phyloP scores from a whole-genome alignment of 2,888 invertebrate genomes.

The Orthosia cruda region DNA sequence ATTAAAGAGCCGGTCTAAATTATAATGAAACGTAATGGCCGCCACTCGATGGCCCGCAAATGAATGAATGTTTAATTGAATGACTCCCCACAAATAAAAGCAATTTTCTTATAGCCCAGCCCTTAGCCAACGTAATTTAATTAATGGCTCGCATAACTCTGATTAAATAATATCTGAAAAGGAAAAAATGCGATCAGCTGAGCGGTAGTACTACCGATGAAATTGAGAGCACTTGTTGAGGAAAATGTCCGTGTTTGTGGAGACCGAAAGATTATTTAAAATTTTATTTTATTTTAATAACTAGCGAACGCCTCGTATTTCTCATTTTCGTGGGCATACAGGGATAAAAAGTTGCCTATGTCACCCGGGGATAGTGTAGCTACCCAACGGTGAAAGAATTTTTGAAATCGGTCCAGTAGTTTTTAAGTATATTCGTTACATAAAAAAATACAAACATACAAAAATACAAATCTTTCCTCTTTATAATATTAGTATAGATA shows the following conservation, averaged over 20 bases:
- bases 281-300: too few relatives aligned
- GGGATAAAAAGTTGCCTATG: too few relatives aligned
- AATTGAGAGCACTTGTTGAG: slow-evolving; percentile 51
- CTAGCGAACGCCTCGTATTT: too few relatives aligned
- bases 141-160: slow-evolving; percentile 86
- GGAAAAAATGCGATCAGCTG: slow-evolving; percentile 66
- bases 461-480: too few relatives aligned
- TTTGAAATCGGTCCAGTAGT: too few relatives aligned
- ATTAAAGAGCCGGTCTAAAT: slow-evolving; percentile 82
- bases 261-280: neutral
- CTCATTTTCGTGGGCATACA: too few relatives aligned
- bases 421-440: too few relatives aligned
- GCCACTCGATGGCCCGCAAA: slow-evolving; percentile 84
- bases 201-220: slow-evolving; percentile 43
- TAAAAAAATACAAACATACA: too few relatives aligned
- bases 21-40: slow-evolving; percentile 88
- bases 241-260: slow-evolving; percentile 19
- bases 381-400: too few relatives aligned
- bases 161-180: slow-evolving; percentile 82
- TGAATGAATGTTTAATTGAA: slow-evolving; percentile 88
- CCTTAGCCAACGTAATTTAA: slow-evolving; percentile 84
- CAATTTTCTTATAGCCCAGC: slow-evolving; percentile 86
- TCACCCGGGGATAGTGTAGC: too few relatives aligned
- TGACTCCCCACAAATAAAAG: slow-evolving; percentile 88
- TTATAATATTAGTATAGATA: too few relatives aligned